Conservation (phyloP, 2,888 invertebrate species). For the Bursaphelenchus okinawaensis region DNA sequence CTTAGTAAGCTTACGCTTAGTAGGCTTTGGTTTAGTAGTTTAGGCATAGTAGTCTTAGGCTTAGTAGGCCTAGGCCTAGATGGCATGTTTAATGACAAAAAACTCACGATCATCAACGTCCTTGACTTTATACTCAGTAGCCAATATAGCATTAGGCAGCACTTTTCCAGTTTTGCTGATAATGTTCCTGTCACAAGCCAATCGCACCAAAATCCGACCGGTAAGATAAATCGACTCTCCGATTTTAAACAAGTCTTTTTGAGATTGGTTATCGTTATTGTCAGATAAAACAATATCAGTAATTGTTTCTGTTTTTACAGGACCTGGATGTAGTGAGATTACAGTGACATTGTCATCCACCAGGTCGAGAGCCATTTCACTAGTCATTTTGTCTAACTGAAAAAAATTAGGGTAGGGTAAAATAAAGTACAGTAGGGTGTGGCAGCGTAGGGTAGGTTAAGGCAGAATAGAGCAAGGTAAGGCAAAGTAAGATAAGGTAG, state of each 20-base stretch:
- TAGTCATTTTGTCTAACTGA: slow-evolving; percentile 56
- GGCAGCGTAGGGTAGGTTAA: no score
- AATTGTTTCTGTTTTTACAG: slow-evolving; percentile 55
- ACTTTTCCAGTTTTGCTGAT: slow-evolving; percentile 56
- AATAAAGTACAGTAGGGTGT: no score
- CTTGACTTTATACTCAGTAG: slow-evolving; percentile 54
- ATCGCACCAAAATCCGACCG: slow-evolving; percentile 38
- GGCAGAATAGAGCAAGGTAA: no score
- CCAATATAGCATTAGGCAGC: slow-evolving; percentile 54
- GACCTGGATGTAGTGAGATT: slow-evolving; percentile 61
- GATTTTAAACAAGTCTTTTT: slow-evolving; percentile 13
- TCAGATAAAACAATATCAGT: slow-evolving; percentile 11
- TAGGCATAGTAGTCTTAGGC: no score
- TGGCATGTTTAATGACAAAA: not conserved
- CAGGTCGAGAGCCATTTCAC: slow-evolving; percentile 60
- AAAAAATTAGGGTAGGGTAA: not conserved
- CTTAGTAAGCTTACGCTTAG: no score
- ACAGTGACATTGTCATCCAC: slow-evolving; percentile 47
- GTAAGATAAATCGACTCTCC: slow-evolving; percentile 40
- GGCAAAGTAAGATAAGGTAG: no score
- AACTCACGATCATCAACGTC: slow-evolving; percentile 55
- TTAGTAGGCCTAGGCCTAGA: no score
- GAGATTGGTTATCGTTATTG: slow-evolving; percentile 8
- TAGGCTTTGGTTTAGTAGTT: no score
- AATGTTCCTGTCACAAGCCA: slow-evolving; percentile 48